phyloP scores from a whole-genome alignment of 2,797 vertebrate genomes.

The Pantherophis vulpinus region DNA sequence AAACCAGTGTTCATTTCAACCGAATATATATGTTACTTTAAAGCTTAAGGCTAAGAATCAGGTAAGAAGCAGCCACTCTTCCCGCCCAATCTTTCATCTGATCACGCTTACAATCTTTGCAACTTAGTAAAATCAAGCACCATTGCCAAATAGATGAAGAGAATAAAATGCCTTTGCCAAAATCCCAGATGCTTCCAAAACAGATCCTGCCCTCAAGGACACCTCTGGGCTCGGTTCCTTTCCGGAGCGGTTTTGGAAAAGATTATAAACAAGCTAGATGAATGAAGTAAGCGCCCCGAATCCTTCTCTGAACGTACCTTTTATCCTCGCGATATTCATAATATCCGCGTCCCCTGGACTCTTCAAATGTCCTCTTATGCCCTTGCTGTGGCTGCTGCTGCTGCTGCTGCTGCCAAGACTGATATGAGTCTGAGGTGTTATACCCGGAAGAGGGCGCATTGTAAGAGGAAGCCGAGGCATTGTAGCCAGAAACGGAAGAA shows the following conservation, averaged over 20 bases:
- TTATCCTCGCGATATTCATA: slow-evolving; percentile 90
- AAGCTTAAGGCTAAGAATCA: not conserved
- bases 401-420: slow-evolving; percentile 65
- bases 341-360: slow-evolving; percentile 77
- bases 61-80: not conserved
- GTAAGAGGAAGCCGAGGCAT: not conserved
- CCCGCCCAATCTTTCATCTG: not conserved
- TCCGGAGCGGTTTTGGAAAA: not conserved
- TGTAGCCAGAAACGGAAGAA: not conserved
- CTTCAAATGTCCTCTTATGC: slow-evolving; percentile 85
- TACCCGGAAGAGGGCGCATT: slow-evolving; percentile 22
- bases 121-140: not conserved
- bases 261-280: too few species aligned
- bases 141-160: not conserved
- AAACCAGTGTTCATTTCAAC: not conserved
- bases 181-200: not conserved
- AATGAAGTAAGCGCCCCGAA: not conserved
- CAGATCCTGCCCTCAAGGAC: too few species aligned
- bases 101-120: not conserved
- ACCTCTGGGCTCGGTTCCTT: too few species aligned
- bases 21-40: not conserved
- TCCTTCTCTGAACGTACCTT: slow-evolving; percentile 69
- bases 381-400: slow-evolving; percentile 69
- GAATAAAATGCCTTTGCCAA: not conserved
- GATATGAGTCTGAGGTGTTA: slow-evolving; percentile 47